Evolutionary conservation across 1,140 invertebrate genomes (phyloP).

Genomic region (Pomacea maculata): DNA sequence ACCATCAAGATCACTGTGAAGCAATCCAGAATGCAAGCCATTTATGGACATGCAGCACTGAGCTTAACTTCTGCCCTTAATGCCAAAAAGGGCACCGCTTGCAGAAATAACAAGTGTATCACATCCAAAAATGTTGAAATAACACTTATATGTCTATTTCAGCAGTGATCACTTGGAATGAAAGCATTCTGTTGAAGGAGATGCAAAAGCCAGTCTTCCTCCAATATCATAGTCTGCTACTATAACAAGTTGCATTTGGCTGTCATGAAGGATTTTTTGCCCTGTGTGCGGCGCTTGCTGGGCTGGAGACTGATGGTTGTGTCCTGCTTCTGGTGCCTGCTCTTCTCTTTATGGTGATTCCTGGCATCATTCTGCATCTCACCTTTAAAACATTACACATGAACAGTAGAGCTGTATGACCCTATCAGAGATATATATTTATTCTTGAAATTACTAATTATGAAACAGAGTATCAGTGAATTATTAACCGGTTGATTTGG

Average conservation of each 20-base stretch:
- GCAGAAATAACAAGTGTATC: too few relatives aligned
- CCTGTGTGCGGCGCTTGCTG: constrained; percentile 53
- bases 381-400: constrained; percentile 30
- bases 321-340: constrained; percentile 42
- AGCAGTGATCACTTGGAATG: background rate
- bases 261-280: constrained; percentile 59
- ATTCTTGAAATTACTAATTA: too few relatives aligned
- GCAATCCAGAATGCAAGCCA: too few relatives aligned
- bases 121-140: too few relatives aligned
- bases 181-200: background rate
- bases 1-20: too few relatives aligned
- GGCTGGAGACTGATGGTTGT: constrained; percentile 57
- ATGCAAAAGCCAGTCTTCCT: background rate
- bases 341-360: constrained; percentile 41
- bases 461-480: too few relatives aligned
- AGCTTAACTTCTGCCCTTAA: too few relatives aligned
- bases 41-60: too few relatives aligned
- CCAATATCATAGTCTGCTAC: constrained; percentile 6
- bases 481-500: too few relatives aligned
- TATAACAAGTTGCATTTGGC: constrained; percentile 57
- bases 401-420: too few relatives aligned
- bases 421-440: too few relatives aligned
- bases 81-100: too few relatives aligned
- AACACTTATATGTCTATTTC: background rate
- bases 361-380: constrained; percentile 43